A percentile compares a stretch with the other conserved stretches of the same genome.
phyloP scores from a whole-genome alignment of 1,140 invertebrate genomes.

The Drosophila parvula region DNA sequence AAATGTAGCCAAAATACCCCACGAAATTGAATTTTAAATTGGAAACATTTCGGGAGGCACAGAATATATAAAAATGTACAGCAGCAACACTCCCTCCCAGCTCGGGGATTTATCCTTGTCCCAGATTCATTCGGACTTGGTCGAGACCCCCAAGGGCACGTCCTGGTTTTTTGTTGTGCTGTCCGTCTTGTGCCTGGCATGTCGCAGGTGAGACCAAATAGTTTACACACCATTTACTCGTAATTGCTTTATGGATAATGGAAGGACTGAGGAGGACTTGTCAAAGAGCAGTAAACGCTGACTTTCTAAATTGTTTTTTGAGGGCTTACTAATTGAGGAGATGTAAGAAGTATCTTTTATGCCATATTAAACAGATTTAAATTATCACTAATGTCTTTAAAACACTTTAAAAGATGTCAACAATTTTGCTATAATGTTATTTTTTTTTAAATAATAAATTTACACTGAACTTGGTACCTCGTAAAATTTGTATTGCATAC shows the following conservation, averaged over 20 bases:
- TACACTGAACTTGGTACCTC: too few species aligned
- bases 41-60: conserved; percentile 14
- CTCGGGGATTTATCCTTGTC: conserved; percentile 19
- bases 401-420: too few species aligned
- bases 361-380: too few species aligned
- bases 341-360: neutral
- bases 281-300: neutral
- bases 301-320: neutral
- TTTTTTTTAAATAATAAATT: too few species aligned
- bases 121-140: conserved; percentile 2
- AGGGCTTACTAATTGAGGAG: neutral
- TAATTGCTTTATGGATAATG: conserved; percentile 18
- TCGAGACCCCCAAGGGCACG: conserved; percentile 9
- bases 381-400: too few species aligned
- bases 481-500: too few species aligned
- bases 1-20: neutral
- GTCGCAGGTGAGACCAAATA: conserved; percentile 9
- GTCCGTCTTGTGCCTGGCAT: conserved; percentile 1
- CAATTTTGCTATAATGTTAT: too few species aligned
- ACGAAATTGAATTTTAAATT: conserved; percentile 17
- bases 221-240: conserved; percentile 17
- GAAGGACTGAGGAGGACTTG: neutral
- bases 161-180: conserved; percentile 2
- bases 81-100: neutral
- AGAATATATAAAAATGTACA: conserved; percentile 16